Evolutionary conservation across 1,140 invertebrate species (phyloP).

Genomic region (Camponotus floridanus): DNA sequence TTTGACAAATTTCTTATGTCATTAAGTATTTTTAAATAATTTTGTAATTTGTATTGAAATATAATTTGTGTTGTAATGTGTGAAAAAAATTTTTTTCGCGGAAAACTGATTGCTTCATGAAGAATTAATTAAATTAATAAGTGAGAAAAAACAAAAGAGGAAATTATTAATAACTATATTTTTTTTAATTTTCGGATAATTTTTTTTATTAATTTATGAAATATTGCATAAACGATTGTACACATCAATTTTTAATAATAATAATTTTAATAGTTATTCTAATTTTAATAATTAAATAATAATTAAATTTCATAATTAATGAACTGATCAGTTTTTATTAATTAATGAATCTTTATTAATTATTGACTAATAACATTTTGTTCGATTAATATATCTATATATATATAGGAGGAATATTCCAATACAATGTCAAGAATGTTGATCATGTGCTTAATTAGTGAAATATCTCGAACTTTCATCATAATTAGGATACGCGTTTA

Average conservation of each 20-base stretch:
- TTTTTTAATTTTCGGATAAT: too few relatives aligned
- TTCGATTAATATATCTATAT: not conserved
- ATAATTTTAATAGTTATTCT: not conserved
- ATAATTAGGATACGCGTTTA: too few relatives aligned
- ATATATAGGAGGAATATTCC: too few relatives aligned
- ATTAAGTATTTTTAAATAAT: not conserved
- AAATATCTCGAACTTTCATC: too few relatives aligned
- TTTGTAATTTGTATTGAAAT: not conserved
- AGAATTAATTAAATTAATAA: not conserved
- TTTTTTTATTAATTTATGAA: too few relatives aligned
- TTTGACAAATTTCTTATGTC: not conserved
- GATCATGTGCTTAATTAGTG: too few relatives aligned
- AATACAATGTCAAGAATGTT: too few relatives aligned
- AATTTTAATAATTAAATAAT: too few relatives aligned
- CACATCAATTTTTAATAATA: not conserved
- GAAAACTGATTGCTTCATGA: not conserved
- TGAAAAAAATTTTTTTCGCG: not conserved
- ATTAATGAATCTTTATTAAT: not conserved
- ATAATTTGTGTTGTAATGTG: not conserved
- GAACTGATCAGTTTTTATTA: not conserved
- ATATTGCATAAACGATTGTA: too few relatives aligned
- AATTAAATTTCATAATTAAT: too few relatives aligned
- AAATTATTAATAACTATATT: not conserved
- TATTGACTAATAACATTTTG: not conserved
- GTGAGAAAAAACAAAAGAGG: not conserved